Evolutionary conservation across 2,113 vertebrate species (phyloP).

Genomic region (Cathartes aura): DNA sequence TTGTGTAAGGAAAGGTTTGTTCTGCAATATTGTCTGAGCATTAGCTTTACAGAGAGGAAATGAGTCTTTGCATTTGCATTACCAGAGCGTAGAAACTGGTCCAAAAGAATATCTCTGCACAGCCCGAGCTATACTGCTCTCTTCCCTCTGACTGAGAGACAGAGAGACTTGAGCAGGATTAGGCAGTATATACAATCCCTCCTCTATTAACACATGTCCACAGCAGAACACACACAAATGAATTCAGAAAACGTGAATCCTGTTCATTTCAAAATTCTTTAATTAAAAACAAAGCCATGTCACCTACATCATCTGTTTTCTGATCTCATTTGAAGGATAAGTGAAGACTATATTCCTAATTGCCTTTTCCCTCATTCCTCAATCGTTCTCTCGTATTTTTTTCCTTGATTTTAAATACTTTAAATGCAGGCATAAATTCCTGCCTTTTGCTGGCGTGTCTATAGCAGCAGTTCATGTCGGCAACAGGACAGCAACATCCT

Average conservation of each 20-base stretch:
- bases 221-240: neutral
- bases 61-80: constrained; percentile 6
- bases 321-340: neutral
- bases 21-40: constrained; percentile 52
- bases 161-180: neutral
- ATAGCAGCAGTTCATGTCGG: neutral
- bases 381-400: neutral
- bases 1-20: constrained; percentile 56
- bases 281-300: neutral
- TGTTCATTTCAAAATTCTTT: neutral
- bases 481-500: neutral
- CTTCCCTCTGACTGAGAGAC: neutral
- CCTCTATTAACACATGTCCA: neutral
- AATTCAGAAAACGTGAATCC: neutral
- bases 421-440: neutral
- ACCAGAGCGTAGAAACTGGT: neutral
- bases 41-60: constrained; percentile 8
- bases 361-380: neutral
- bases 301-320: neutral
- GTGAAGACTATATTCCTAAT: neutral
- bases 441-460: neutral
- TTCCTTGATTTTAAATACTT: neutral
- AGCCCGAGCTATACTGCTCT: neutral
- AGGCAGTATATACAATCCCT: neutral
- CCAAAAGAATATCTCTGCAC: neutral